A percentile compares a stretch with the other conserved stretches of the same genome.
phyloP scores from a whole-genome alignment of 2,113 vertebrate genomes.

The Laterallus jamaicensis region DNA sequence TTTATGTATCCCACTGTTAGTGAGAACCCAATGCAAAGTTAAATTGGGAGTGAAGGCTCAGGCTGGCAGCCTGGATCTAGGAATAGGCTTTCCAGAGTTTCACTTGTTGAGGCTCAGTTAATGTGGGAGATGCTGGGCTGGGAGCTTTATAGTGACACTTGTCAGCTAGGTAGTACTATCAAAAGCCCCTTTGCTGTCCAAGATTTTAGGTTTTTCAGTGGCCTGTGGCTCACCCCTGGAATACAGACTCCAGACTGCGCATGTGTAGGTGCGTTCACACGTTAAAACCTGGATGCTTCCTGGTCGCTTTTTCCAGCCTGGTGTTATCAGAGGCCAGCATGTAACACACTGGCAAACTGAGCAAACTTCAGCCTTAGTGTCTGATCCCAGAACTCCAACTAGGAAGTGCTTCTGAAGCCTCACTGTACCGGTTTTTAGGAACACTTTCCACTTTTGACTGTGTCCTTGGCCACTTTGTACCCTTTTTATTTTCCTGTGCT shows the following conservation, averaged over 20 bases:
- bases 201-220: background rate
- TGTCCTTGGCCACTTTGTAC: background rate
- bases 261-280: fast-evolving
- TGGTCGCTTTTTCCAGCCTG: background rate
- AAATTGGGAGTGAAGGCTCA: background rate
- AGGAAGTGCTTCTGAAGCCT: background rate
- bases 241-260: background rate
- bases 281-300: background rate
- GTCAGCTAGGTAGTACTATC: background rate
- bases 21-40: background rate
- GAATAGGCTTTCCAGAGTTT: background rate
- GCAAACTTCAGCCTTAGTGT: background rate
- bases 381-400: background rate
- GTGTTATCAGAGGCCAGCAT: background rate
- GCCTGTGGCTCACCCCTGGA: background rate
- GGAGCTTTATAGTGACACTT: background rate
- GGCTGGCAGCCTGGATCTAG: background rate
- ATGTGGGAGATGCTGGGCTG: background rate
- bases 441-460: background rate
- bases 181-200: background rate
- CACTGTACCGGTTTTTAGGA: background rate
- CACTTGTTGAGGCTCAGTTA: background rate
- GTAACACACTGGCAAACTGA: background rate
- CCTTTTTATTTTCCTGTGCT: background rate
- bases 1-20: background rate